A percentile compares a stretch with the other conserved stretches of the same genome.
Evolutionary conservation across 2,113 vertebrate genomes (phyloP).

Genomic region (Solea solea): DNA sequence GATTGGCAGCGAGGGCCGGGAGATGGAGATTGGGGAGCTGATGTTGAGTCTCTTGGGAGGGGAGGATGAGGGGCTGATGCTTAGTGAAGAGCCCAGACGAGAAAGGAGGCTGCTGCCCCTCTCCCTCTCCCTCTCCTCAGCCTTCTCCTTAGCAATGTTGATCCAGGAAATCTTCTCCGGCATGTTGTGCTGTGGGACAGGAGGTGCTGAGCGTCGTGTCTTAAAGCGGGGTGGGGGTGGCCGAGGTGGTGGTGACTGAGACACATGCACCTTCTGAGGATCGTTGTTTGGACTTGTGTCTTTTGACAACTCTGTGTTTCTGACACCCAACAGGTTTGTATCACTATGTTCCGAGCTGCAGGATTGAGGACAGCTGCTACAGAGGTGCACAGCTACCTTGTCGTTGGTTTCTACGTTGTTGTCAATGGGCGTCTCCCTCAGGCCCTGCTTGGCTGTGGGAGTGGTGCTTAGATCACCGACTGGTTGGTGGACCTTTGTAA

Average conservation of each 20-base stretch:
- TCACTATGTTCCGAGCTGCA: neutral
- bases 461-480: constrained; percentile 70
- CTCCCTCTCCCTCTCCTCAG: constrained; percentile 52
- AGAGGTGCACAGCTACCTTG: neutral
- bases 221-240: constrained; percentile 63
- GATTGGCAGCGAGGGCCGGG: constrained; percentile 78
- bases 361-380: neutral
- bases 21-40: constrained; percentile 74
- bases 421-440: neutral
- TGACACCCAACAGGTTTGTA: neutral
- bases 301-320: neutral
- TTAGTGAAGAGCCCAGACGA: constrained; percentile 67
- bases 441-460: constrained; percentile 11
- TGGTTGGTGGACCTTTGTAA: constrained; percentile 89
- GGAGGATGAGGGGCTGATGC: constrained; percentile 67
- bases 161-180: constrained; percentile 84
- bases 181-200: constrained; percentile 81
- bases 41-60: constrained; percentile 80
- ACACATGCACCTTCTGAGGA: neutral
- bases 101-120: constrained; percentile 58
- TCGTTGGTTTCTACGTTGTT: neutral
- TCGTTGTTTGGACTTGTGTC: neutral
- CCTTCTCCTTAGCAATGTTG: constrained; percentile 67
- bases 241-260: constrained; percentile 61
- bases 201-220: constrained; percentile 9